A percentile compares a stretch with the other conserved stretches of the same genome.
Conservation (phyloP, 2,797 vertebrate genomes). For the Fistularia tabacaria region DNA sequence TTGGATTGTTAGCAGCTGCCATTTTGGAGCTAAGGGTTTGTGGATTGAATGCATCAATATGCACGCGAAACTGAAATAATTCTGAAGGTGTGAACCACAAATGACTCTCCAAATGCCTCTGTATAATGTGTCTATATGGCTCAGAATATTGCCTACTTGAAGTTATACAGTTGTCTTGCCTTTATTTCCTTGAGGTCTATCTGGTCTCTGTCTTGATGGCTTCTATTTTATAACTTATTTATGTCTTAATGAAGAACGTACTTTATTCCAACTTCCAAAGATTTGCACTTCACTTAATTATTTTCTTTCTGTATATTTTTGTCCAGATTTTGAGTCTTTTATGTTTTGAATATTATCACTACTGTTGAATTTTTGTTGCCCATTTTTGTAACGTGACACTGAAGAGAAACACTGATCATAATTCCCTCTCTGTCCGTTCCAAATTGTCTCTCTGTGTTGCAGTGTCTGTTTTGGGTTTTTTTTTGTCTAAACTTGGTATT, state of each 20-base stretch:
- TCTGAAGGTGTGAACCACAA: slow-evolving; percentile 32
- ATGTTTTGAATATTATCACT: slow-evolving; percentile 54
- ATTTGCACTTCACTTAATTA: slow-evolving; percentile 90
- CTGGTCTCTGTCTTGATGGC: slow-evolving; percentile 70
- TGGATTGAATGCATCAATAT: slow-evolving; percentile 7
- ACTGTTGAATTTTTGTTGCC: slow-evolving; percentile 30
- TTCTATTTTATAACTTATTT: slow-evolving; percentile 80
- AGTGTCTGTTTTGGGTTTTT: slow-evolving; percentile 73
- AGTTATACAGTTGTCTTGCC: slow-evolving; percentile 81
- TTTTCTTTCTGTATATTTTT: slow-evolving; percentile 56
- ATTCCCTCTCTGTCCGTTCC: slow-evolving; percentile 71
- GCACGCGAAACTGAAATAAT: slow-evolving; percentile 14
- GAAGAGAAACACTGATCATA: slow-evolving; percentile 68
- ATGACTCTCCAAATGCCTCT: slow-evolving; percentile 33
- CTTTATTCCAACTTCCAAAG: slow-evolving; percentile 96
- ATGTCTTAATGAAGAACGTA: slow-evolving; percentile 78
- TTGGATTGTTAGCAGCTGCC: slow-evolving; percentile 22
- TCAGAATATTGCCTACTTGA: slow-evolving; percentile 85
- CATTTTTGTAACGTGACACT: neutral
- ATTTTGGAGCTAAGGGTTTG: slow-evolving; percentile 30
- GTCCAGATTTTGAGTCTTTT: slow-evolving; percentile 56
- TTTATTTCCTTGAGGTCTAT: slow-evolving; percentile 72
- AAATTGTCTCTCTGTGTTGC: slow-evolving; percentile 80
- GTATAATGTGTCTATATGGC: slow-evolving; percentile 16
- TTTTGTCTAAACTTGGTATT: slow-evolving; percentile 73